Conservation (phyloP, 2,797 vertebrate genomes). For the Limosa lapponica region DNA sequence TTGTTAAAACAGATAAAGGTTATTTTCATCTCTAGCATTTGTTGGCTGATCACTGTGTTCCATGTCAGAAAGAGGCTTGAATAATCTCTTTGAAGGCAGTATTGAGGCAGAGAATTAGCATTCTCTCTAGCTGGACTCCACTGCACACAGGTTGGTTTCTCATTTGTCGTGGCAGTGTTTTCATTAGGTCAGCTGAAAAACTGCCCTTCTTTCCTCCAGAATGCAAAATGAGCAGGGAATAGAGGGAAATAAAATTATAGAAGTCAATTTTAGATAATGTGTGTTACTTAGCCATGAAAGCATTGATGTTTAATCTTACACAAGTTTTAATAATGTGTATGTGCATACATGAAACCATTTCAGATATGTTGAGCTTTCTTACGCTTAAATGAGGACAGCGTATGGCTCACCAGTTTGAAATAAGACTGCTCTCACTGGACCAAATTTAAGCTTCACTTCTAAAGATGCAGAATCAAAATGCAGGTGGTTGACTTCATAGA, state of each 20-base stretch:
- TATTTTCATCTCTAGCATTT: conserved; percentile 74
- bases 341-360: background rate
- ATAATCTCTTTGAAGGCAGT: conserved; percentile 80
- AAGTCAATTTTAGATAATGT: background rate
- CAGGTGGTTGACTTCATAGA: background rate
- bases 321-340: background rate
- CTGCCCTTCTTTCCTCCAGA: conserved; percentile 71
- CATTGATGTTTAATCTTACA: background rate
- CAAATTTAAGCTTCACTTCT: background rate
- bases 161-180: conserved; percentile 76
- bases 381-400: background rate
- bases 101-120: conserved; percentile 86
- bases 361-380: background rate
- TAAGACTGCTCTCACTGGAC: background rate
- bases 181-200: conserved; percentile 77
- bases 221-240: conserved; percentile 75
- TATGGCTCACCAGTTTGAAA: background rate
- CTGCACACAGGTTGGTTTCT: conserved; percentile 81
- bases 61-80: conserved; percentile 72
- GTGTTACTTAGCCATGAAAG: background rate
- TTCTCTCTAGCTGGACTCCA: conserved; percentile 78
- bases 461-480: background rate
- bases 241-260: conserved; percentile 49
- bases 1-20: conserved; percentile 73
- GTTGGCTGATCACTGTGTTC: conserved; percentile 78